Conservation (phyloP, 2,888 invertebrate genomes). For the Torymus auratus region DNA sequence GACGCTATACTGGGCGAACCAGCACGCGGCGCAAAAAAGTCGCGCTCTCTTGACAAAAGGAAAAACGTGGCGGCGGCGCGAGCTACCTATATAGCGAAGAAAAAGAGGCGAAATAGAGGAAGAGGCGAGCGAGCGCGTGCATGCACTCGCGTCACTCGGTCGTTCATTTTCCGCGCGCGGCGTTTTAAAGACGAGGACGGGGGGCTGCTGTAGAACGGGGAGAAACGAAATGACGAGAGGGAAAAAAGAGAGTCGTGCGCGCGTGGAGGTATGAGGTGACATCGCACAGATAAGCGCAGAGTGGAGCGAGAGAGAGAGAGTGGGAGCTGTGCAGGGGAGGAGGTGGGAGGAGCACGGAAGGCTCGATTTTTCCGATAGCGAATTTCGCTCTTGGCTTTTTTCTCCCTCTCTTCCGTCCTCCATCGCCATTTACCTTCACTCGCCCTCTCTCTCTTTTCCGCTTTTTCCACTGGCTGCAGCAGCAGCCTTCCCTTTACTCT, state of each 20-base stretch:
- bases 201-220: conserved; percentile 60
- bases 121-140: conserved; percentile 12
- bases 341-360: conserved; percentile 4
- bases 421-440: conserved; percentile 37
- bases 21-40: neutral
- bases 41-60: conserved; percentile 16
- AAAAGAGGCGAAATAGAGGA: conserved; percentile 18
- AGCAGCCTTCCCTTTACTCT: conserved; percentile 43
- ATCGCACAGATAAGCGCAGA: conserved; percentile 39
- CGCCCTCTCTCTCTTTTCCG: conserved; percentile 5
- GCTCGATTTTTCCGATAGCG: conserved; percentile 68
- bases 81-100: neutral
- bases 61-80: neutral
- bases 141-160: conserved; percentile 52
- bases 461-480: conserved; percentile 9
- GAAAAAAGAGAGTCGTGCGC: conserved; percentile 40
- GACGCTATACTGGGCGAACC: no score
- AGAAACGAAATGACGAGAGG: conserved; percentile 54
- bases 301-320: no score
- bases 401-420: conserved; percentile 32
- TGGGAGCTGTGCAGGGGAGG: no score
- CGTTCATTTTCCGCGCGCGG: conserved; percentile 75
- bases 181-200: conserved; percentile 68
- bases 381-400: conserved; percentile 70
- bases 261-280: conserved; percentile 47